These are phyloP conservation scores for Epinephelus malabaricus DNA, from an alignment of 2,797 vertebrate genomes.

Conservation along the genomic window DNA sequence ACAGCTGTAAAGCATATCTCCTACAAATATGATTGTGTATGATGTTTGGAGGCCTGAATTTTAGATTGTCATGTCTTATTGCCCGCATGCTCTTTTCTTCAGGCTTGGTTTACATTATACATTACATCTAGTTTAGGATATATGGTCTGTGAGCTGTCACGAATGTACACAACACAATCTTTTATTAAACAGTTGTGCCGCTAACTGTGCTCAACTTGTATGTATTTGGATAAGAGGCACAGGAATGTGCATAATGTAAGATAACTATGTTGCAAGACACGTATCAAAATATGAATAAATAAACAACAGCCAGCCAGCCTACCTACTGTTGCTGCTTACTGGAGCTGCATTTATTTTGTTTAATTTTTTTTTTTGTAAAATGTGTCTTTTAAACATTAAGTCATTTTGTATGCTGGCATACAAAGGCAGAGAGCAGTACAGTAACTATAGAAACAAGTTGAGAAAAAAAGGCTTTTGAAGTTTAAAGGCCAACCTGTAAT, in stretches of 20 bases:
- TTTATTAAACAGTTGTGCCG: conserved; percentile 52
- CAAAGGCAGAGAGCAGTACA: not conserved
- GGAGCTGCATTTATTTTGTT: not conserved
- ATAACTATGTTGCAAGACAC: conserved; percentile 2
- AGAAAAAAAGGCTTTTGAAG: not conserved
- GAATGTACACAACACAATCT: conserved; percentile 44
- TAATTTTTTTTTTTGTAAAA: not conserved
- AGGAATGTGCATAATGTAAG: conserved; percentile 29
- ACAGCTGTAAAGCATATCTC: conserved; percentile 40
- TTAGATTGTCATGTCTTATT: conserved; percentile 52
- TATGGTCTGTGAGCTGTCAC: conserved; percentile 21
- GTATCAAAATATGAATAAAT: conserved; percentile 1
- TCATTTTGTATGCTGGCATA: not conserved
- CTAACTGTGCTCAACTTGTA: conserved; percentile 19
- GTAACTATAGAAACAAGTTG: not conserved
- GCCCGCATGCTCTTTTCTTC: conserved; percentile 46
- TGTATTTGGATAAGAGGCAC: conserved; percentile 27
- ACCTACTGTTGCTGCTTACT: not conserved
- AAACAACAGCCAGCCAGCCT: not conserved
- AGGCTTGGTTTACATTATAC: conserved; percentile 50
- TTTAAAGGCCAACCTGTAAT: not conserved
- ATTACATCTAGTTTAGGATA: conserved; percentile 31
- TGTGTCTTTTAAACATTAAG: not conserved
- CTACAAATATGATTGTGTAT: conserved; percentile 34
- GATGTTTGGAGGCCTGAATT: conserved; percentile 32